These are phyloP conservation scores for Malthinus flaveolus DNA, from an alignment of 2,888 invertebrate genomes.

Conservation along the genomic window DNA sequence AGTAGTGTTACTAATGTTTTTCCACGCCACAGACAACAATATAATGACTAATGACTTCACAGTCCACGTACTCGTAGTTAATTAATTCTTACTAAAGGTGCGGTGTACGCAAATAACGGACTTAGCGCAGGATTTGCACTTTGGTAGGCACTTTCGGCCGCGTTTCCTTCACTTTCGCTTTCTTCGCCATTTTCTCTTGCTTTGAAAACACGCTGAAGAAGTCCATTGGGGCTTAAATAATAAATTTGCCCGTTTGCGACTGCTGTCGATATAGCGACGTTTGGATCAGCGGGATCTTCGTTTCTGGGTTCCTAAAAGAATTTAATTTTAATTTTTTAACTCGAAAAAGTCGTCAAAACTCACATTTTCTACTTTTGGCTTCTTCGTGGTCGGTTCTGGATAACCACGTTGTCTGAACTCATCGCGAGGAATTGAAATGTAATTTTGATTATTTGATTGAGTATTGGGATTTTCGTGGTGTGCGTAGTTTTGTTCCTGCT, in stretches of 20 bases:
- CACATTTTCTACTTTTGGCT: neutral
- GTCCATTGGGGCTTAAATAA: slow-evolving; percentile 50
- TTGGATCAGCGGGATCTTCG: slow-evolving; percentile 20
- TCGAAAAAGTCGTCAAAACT: neutral
- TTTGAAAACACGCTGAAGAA: slow-evolving; percentile 51
- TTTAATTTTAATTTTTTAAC: neutral
- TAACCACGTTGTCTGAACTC: neutral
- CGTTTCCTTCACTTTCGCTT: slow-evolving; percentile 45
- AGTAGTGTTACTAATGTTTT: too few species aligned
- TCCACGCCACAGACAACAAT: too few species aligned
- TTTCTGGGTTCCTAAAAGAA: slow-evolving; percentile 9
- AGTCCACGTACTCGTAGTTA: too few species aligned
- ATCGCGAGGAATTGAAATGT: neutral
- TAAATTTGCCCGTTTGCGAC: slow-evolving; percentile 51
- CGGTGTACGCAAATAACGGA: slow-evolving; percentile 52
- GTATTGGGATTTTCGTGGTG: neutral
- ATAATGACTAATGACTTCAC: too few species aligned
- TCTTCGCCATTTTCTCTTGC: slow-evolving; percentile 47
- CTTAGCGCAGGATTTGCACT: slow-evolving; percentile 51
- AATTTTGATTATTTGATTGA: slow-evolving; percentile 3
- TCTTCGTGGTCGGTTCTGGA: slow-evolving; percentile 7
- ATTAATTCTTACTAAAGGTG: slow-evolving; percentile 5
- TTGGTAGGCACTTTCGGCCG: slow-evolving; percentile 46
- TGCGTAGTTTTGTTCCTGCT: neutral
- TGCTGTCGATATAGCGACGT: slow-evolving; percentile 34